Evolutionary conservation across 2,888 invertebrate species (phyloP), one percentile per base, ranked within the genome.

Genomic region (Timema podura): DNA sequence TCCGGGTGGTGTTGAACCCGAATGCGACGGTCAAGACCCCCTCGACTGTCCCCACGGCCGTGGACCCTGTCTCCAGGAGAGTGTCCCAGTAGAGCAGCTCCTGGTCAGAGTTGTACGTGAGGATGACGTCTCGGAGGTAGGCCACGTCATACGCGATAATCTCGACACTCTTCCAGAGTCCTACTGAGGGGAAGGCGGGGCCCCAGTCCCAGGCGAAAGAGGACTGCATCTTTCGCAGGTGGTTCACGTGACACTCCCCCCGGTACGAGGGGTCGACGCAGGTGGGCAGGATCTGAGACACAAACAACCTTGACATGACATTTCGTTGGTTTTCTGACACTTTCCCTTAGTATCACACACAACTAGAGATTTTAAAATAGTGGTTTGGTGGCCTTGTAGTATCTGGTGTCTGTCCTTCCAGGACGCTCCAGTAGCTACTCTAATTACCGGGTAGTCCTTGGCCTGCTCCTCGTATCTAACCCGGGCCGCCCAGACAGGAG

Each of bases 121-220:
- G 83, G n/a, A 85, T 87, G 0, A 91, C 80, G 74, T 90, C 86
- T 73, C 88, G 83, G 70, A 93, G 86, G 5, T 88, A 81, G 2
- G 88, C 85, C 0, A 84, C 82, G 74, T 89, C 84, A 77, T 86
- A 90, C 59, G 86, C 86, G 79, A 91, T 88, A 54, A 93, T 80
- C 71, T 82, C 84, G 0, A 89, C 88, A 8, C 86, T 80, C 82
- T 89, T 91, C 96, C 97, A 98, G 70, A 99, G 88, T 68, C 98
- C 98, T 74, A 92, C 87, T 0, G 96, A 95, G 0, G 97, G 95
- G 74, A 96, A 94, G 0, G 96, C 92, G 0, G 97, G 95, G 46
- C 97, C 98, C 96, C 97, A 98, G 79, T 96, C 97, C 94, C 98
- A 98, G 51, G 91, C 85, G 79, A 96, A 99, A 0, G 96, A 95